These are phyloP conservation scores for Standfussiana lucernea DNA, from an alignment of 2,888 invertebrate species.

Conservation along the genomic window DNA sequence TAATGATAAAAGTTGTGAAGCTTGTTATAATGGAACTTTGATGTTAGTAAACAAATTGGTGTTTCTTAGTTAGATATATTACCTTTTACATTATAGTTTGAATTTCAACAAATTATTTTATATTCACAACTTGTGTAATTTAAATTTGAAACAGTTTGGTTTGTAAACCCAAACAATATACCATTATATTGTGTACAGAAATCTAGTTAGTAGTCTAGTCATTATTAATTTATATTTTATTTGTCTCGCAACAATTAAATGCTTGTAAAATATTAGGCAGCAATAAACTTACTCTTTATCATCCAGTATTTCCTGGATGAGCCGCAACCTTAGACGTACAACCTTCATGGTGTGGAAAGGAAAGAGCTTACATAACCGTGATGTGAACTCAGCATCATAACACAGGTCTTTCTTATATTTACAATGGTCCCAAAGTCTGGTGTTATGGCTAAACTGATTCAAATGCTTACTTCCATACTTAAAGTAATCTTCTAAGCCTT, in stretches of 20 bases:
- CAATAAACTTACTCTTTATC: conserved; percentile 92
- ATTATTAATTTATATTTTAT: not conserved
- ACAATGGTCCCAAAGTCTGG: conserved; percentile 96
- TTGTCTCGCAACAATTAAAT: not conserved
- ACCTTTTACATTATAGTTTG: not conserved
- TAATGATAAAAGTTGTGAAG: not conserved
- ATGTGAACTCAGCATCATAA: conserved; percentile 92
- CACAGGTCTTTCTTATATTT: conserved; percentile 89
- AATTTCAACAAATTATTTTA: not conserved
- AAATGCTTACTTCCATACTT: conserved; percentile 94
- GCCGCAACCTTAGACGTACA: conserved; percentile 94
- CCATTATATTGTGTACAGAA: not conserved
- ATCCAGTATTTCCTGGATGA: conserved; percentile 93
- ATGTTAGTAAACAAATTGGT: too few relatives aligned
- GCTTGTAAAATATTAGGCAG: not conserved
- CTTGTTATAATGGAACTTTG: not conserved
- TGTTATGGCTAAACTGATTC: conserved; percentile 96
- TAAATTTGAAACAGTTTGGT: not conserved
- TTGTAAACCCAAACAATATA: not conserved
- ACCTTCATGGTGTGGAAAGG: conserved; percentile 97
- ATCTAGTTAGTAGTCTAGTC: not conserved
- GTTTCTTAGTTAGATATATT: not conserved
- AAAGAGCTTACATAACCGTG: conserved; percentile 95
- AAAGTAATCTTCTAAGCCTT: conserved; percentile 94
- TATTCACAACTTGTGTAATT: not conserved